Evolutionary conservation across 1,140 invertebrate species (phyloP).

Genomic region (Eumaeus atala): DNA sequence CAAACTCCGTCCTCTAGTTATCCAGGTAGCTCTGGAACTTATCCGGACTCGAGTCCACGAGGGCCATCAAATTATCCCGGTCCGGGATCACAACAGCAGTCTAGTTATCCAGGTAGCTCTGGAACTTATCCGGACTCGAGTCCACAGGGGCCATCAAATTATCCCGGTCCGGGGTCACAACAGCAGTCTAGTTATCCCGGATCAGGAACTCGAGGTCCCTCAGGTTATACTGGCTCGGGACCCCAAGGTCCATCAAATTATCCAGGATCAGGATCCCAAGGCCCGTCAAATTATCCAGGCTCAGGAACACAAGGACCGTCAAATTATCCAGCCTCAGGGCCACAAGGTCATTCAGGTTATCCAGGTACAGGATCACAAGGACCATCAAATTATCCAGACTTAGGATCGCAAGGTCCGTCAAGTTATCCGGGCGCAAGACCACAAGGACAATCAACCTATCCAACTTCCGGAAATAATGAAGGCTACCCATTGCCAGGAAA

Average conservation of each 20-base stretch:
- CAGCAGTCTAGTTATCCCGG: slow-evolving; percentile 52
- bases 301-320: slow-evolving; percentile 50
- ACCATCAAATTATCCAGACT: slow-evolving; percentile 50
- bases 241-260: slow-evolving; percentile 58
- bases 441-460: slow-evolving; percentile 34
- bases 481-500: slow-evolving; percentile 59
- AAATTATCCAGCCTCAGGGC: slow-evolving; percentile 45
- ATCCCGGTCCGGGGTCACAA: slow-evolving; percentile 49
- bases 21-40: slow-evolving; percentile 56
- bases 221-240: slow-evolving; percentile 39
- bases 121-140: slow-evolving; percentile 19
- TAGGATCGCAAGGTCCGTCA: slow-evolving; percentile 21
- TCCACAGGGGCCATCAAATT: slow-evolving; percentile 31
- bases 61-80: not conserved
- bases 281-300: slow-evolving; percentile 40
- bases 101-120: too few species aligned
- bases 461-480: slow-evolving; percentile 41
- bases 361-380: slow-evolving; percentile 51
- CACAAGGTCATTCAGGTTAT: slow-evolving; percentile 33
- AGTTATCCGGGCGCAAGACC: not conserved
- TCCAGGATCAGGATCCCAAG: slow-evolving; percentile 35
- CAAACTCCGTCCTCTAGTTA: slow-evolving; percentile 49
- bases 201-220: slow-evolving; percentile 30
- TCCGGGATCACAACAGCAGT: slow-evolving; percentile 31
- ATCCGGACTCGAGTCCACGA: not conserved